Conservation (phyloP, 2,113 vertebrate genomes). For the Barbus barbus region DNA sequence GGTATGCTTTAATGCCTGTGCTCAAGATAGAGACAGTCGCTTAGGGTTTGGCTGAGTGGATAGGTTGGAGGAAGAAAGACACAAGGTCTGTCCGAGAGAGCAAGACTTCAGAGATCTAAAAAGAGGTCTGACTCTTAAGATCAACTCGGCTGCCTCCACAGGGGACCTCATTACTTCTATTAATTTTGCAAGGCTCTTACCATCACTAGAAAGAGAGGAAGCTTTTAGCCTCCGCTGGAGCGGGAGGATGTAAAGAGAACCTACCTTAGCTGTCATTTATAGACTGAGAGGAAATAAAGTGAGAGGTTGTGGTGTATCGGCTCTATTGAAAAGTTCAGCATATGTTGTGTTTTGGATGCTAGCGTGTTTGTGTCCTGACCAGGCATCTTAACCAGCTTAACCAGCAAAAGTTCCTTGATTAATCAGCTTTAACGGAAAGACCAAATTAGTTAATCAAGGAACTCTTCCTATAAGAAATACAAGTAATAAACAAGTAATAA, state of each 20-base stretch:
- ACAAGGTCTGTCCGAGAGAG: background rate
- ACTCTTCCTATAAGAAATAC: background rate
- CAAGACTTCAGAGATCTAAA: constrained; percentile 23
- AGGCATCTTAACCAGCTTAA: background rate
- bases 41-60: constrained; percentile 26
- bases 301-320: background rate
- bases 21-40: constrained; percentile 11
- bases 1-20: background rate
- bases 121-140: constrained; percentile 46
- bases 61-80: background rate
- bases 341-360: background rate
- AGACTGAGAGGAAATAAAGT: background rate
- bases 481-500: background rate
- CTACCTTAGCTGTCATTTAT: background rate
- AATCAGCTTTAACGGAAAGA: background rate
- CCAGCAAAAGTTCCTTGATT: background rate
- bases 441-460: background rate
- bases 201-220: constrained; percentile 38
- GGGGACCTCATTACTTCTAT: constrained; percentile 55
- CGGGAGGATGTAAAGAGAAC: background rate
- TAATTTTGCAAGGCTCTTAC: constrained; percentile 55
- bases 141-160: constrained; percentile 33
- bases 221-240: constrained; percentile 32
- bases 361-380: background rate
- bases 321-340: background rate